Percentiles rank a stretch among this genome's conserved stretches.
Evolutionary conservation across 2,888 invertebrate species (phyloP).

Genomic region (Herminia tarsipennalis): DNA sequence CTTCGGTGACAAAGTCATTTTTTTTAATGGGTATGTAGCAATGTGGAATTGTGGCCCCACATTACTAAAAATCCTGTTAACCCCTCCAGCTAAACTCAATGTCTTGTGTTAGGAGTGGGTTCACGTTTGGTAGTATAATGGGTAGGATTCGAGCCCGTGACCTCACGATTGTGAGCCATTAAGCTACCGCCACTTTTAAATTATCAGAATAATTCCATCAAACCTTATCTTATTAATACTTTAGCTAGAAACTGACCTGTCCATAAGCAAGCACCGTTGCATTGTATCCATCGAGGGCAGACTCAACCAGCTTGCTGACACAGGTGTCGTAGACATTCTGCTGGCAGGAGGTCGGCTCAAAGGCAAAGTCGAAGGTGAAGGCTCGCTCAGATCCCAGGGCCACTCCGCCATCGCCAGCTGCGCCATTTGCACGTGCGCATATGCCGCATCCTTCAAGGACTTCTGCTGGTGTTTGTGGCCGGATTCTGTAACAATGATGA

Average conservation of each 20-base stretch:
- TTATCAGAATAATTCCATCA: no score
- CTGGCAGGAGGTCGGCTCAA: constrained; percentile 92
- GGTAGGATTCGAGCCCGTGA: no score
- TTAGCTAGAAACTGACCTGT: constrained; percentile 92
- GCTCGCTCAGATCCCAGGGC: constrained; percentile 96
- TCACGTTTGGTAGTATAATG: no score
- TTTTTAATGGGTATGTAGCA: no score
- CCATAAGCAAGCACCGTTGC: constrained; percentile 99
- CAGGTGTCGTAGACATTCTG: constrained; percentile 92
- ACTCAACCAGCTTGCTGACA: constrained; percentile 94
- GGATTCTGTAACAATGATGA: constrained; percentile 91
- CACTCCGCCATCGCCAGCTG: constrained; percentile 96
- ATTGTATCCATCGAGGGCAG: constrained; percentile 98
- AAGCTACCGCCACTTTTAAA: no score
- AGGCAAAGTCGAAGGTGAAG: constrained; percentile 98
- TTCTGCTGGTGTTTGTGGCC: constrained; percentile 97
- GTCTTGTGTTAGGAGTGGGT: no score
- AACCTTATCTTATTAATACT: no score
- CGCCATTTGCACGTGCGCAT: constrained; percentile 95
- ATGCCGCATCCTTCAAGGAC: constrained; percentile 97
- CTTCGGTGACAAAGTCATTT: no score
- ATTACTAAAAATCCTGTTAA: no score
- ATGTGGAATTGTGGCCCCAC: no score
- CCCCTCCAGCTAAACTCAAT: no score
- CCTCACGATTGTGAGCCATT: no score